Evolutionary conservation across 2,113 vertebrate species (phyloP), one percentile per base, ranked within the genome.

Genomic region (Catharus minimus): DNA sequence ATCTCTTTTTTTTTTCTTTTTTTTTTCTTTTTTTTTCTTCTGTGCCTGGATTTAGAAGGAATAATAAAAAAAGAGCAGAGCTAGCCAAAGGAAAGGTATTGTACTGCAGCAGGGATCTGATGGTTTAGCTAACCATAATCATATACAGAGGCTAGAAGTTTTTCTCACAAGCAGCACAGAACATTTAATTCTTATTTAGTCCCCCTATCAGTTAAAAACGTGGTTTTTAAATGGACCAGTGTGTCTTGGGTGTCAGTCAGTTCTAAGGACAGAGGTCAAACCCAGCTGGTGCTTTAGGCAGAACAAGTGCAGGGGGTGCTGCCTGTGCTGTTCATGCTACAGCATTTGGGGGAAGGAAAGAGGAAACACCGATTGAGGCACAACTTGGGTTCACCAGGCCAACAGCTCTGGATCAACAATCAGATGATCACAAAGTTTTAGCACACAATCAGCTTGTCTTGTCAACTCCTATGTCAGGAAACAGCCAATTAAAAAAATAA

Each of bases 1-100:
- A 41, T 1, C 7, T 27, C 9, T 38, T 46, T 0, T 7, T 0
- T 7, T 24, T 41, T 60, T 50, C 33, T 33, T 8, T 36, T 9
- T 24, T 41, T 60, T 50, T 44, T 0, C 7, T 24, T 41, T 60
- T 50, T 26, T 36, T n/a, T 77, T 65, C 46, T 65, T 65, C 11
- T 23, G 16, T 9, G 2, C 15, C 50, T 55, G 26, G 4, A 33
- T 79, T 85, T 47, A 43, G 26, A 57, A 44, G 4, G 19, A 57
- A n/a, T 27, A 69, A 22, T 5, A 13, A 47, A 17, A 46, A n/a
- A 41, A 39, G 0, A 12, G 12, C 7, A 58, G 12, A 67, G 15
- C 5, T 9, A 26, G 16, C 7, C 43, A 58, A 62, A 84, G 33
- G 28, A 73, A 64, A 68, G 28, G 24, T 62, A 26, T 0, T 30